Base-by-base conservation (phyloP, 1,140 invertebrate species). In the Pemphigus obesinymphae region DNA sequence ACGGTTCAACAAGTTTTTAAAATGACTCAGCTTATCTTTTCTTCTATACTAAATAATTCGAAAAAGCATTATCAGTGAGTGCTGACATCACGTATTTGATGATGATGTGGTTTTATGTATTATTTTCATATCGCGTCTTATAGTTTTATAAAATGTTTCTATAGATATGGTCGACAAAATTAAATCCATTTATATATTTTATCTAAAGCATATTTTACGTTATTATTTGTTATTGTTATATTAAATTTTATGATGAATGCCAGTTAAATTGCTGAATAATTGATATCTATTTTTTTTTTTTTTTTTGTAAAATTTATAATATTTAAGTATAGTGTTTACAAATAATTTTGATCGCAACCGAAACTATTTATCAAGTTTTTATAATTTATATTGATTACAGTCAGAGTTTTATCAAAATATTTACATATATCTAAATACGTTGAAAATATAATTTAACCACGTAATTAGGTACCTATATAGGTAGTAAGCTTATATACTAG, bases 11-110 rank as follows among this genome's bases (percentile, higher is more conserved):
- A 73, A 48, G 45, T 31, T 50, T 50, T 73, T 73, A 29, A 73
- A 73, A 50, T 48, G 70, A 73, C 45, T 73, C 43, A 48, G 70
- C 70, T 73, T 31, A 73, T 73, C 70, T 3, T 73, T 73, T 73
- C 70, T 48, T 73, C 17, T 73, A 3, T 13, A 73, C 5, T 43
- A 45, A 66, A 66, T 40, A n/a, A 37, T 45, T 45, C 6, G 0
- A 17, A 70, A 26, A 43, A 70, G 11, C 5, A 3, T 70, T 70
- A 23, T 43, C 29, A 40, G 40, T 70, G 68, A 45, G 15, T 45
- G 37, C 37, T 70, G 68, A 70, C 68, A 70, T 45, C 45, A 70
- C 68, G 29, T 70, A 45, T 70, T 45, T 45, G 68, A 70, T 45
- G 23, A 70, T 45, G 40, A 29, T 29, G 15, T 29, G 40, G 68